phyloP scores from a whole-genome alignment of 2,888 invertebrate species.

The Meganola albula region DNA sequence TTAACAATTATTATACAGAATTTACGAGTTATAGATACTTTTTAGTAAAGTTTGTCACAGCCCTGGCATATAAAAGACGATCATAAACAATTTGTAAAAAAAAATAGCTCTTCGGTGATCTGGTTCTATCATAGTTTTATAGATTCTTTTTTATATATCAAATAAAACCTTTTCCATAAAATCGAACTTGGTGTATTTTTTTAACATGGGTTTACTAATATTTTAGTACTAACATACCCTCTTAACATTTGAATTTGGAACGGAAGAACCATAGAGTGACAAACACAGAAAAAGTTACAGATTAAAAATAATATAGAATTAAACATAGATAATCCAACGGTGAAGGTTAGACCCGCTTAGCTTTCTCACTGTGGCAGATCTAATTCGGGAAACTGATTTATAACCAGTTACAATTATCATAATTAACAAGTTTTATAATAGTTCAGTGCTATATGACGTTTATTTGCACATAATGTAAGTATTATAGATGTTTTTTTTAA shows the following conservation, averaged over 20 bases:
- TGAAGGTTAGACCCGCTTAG: conserved; percentile 62
- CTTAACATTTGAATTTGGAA: conserved; percentile 27
- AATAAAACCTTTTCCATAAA: conserved; percentile 75
- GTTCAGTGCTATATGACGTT: conserved; percentile 47
- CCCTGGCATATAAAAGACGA: conserved; percentile 28
- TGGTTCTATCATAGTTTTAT: conserved; percentile 64
- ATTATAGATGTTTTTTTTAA: conserved; percentile 49
- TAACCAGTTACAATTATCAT: conserved; percentile 31
- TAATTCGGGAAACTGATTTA: conserved; percentile 50
- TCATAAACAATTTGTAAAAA: conserved; percentile 34
- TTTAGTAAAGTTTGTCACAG: no score
- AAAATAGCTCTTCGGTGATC: conserved; percentile 62
- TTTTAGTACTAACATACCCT: conserved; percentile 59
- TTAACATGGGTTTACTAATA: conserved; percentile 76
- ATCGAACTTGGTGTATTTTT: conserved; percentile 75
- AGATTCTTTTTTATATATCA: conserved; percentile 67
- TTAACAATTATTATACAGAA: no score
- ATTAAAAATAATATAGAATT: conserved; percentile 21
- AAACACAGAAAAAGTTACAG: conserved; percentile 27
- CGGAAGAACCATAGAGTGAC: conserved; percentile 35
- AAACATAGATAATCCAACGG: no score
- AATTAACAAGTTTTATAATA: conserved; percentile 36
- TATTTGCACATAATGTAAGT: conserved; percentile 63
- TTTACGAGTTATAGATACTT: no score
- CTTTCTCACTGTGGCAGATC: conserved; percentile 55